Conservation (phyloP, 2,888 invertebrate genomes). For the Anticlea derivata region DNA sequence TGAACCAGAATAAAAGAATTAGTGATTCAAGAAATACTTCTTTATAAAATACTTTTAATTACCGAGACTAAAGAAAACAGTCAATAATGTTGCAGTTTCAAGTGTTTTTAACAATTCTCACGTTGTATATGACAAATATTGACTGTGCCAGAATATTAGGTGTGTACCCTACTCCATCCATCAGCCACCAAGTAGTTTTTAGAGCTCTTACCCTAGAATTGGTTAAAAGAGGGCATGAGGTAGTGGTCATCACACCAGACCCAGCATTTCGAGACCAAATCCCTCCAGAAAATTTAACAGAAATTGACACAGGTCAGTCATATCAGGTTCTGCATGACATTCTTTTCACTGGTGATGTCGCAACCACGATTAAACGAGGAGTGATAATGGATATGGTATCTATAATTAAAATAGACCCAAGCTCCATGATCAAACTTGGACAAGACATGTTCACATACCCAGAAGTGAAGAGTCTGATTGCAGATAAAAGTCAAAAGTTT, state of each 20-base stretch:
- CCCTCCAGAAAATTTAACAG: constrained; percentile 48
- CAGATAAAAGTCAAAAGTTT: constrained; percentile 44
- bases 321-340: constrained; percentile 20
- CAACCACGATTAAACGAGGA: constrained; percentile 27
- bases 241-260: constrained; percentile 58
- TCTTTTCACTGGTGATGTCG: neutral
- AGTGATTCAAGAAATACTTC: too few species aligned
- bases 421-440: constrained; percentile 8
- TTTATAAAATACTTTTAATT: too few species aligned
- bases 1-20: neutral
- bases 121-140: constrained; percentile 1
- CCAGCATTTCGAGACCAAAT: constrained; percentile 41
- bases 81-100: neutral
- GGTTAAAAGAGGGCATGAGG: constrained; percentile 59
- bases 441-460: constrained; percentile 21
- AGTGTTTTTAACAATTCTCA: neutral
- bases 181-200: constrained; percentile 65
- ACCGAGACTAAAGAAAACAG: too few species aligned
- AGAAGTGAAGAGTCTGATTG: constrained; percentile 36
- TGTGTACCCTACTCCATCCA: constrained; percentile 52
- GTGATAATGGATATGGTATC: constrained; percentile 23
- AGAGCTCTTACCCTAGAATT: constrained; percentile 53
- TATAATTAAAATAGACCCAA: constrained; percentile 3
- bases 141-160: constrained; percentile 53
- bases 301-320: constrained; percentile 50